Conservation (phyloP, 2,888 invertebrate genomes). For the Drosophila suboccidentalis region DNA sequence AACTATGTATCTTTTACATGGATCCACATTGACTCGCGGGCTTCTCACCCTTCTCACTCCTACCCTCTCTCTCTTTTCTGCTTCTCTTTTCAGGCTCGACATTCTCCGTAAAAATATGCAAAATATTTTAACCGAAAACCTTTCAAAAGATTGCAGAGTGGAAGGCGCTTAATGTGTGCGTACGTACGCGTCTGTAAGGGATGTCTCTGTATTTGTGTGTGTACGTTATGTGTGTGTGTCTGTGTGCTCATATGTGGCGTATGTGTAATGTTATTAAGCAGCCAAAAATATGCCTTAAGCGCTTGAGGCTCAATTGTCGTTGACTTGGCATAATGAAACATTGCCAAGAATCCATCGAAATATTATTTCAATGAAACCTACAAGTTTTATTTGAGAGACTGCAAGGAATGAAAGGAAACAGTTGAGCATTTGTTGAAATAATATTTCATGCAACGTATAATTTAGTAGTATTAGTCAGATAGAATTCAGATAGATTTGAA, state of each 20-base stretch:
- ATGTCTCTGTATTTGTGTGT: not conserved
- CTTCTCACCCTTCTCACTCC: not conserved
- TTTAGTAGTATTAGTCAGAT: not conserved
- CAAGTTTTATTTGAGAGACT: not conserved
- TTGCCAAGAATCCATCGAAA: conserved; percentile 17
- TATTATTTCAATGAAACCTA: not conserved
- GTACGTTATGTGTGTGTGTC: not conserved
- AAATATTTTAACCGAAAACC: conserved; percentile 76
- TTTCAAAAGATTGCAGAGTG: conserved; percentile 71
- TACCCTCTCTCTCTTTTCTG: not conserved
- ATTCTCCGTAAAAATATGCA: conserved; percentile 69
- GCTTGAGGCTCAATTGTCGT: conserved; percentile 16
- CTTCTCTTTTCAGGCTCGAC: conserved; percentile 32
- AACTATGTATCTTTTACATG: conserved; percentile 51
- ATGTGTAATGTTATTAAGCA: conserved; percentile 60
- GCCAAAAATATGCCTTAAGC: conserved; percentile 20
- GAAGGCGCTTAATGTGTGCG: conserved; percentile 23
- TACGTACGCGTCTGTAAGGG: conserved; percentile 15
- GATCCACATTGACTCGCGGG: conserved; percentile 17
- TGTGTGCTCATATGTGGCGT: conserved; percentile 25
- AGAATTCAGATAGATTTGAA: not conserved
- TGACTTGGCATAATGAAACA: conserved; percentile 22
- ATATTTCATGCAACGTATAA: not conserved
- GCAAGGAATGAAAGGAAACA: not conserved
- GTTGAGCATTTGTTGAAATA: not conserved